These are phyloP conservation scores for Acrobeloides nanus DNA, from an alignment of 2,888 invertebrate species.

Conservation along the genomic window DNA sequence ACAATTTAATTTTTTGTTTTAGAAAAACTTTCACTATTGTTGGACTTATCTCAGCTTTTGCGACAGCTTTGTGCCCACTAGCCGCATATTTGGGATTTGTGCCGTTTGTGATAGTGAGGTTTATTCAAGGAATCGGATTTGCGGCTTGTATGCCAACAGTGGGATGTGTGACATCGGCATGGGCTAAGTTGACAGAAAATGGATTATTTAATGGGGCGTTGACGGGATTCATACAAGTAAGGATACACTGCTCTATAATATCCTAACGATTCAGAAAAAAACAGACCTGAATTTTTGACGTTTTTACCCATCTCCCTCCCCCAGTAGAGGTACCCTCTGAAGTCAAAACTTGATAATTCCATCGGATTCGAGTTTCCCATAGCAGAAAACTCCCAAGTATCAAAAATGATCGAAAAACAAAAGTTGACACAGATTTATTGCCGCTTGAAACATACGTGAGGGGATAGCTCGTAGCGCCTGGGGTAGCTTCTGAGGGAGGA, in stretches of 20 bases:
- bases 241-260: too few species aligned
- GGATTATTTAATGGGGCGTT: constrained; percentile 27
- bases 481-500: too few species aligned
- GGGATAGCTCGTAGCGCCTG: too few species aligned
- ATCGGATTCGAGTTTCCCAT: too few species aligned
- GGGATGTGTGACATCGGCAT: constrained; percentile 21
- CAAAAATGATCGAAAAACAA: too few species aligned
- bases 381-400: too few species aligned
- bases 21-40: constrained; percentile 26
- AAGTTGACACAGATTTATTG: too few species aligned
- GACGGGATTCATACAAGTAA: constrained; percentile 24
- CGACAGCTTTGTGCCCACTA: constrained; percentile 22
- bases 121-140: constrained; percentile 26
- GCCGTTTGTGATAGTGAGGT: constrained; percentile 21
- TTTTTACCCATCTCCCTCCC: too few species aligned
- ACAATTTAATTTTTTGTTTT: constrained; percentile 1
- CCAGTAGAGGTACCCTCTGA: too few species aligned
- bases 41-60: constrained; percentile 27
- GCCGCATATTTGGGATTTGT: constrained; percentile 23
- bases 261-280: background rate
- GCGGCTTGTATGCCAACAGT: constrained; percentile 26
- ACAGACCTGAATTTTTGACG: too few species aligned
- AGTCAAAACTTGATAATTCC: too few species aligned
- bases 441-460: too few species aligned
- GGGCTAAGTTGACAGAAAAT: constrained; percentile 28